Percentiles rank a stretch among this genome's conserved stretches.
These are phyloP conservation scores for Leptodactylus fallax DNA, from an alignment of 2,797 vertebrate genomes.

Conservation along the genomic window DNA sequence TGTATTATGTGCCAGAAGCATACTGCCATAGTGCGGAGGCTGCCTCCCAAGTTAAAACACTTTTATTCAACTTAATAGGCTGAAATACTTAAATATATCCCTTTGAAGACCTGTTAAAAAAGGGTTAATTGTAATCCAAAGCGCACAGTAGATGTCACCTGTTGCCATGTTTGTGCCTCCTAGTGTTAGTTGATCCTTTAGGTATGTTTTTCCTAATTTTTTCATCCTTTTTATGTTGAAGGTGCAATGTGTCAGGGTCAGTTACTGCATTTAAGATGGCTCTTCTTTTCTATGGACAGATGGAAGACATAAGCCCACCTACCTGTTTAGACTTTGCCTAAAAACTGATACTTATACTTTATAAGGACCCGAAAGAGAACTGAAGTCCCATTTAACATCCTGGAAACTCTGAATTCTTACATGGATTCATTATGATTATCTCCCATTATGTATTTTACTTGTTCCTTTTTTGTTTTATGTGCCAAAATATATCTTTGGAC, in stretches of 20 bases:
- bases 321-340: neutral
- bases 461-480: neutral
- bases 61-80: slow-evolving; percentile 35
- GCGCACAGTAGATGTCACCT: neutral
- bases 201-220: neutral
- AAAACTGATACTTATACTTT: neutral
- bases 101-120: neutral
- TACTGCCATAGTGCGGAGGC: slow-evolving; percentile 61
- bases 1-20: slow-evolving; percentile 97
- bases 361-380: neutral
- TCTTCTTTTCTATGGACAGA: neutral
- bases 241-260: neutral
- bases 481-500: neutral
- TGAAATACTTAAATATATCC: slow-evolving; percentile 4
- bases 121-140: slow-evolving; percentile 9
- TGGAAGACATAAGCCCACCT: neutral
- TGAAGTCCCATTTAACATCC: too few relatives aligned
- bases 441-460: neutral
- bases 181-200: neutral
- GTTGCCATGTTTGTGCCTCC: neutral
- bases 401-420: neutral
- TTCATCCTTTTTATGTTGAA: neutral
- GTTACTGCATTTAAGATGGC: neutral
- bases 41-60: slow-evolving; percentile 64
- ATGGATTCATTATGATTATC: neutral